phyloP scores from a whole-genome alignment of 2,797 vertebrate species.

The Cossypha niveicapilla region DNA sequence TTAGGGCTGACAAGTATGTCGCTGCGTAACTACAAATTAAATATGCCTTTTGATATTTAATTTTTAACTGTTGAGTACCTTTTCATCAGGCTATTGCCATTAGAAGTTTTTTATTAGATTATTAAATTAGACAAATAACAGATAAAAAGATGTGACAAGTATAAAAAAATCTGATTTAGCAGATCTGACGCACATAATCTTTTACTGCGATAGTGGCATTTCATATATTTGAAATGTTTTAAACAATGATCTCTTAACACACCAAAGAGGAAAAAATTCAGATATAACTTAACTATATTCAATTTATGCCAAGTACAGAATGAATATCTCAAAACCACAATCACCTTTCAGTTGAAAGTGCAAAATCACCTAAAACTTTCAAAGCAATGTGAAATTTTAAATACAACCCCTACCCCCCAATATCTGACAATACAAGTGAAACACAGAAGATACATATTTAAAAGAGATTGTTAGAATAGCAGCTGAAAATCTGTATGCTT shows the following conservation, averaged over 20 bases:
- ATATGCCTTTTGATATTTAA: slow-evolving; percentile 51
- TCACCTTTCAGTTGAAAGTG: neutral
- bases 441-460: neutral
- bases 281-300: neutral
- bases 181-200: slow-evolving; percentile 1
- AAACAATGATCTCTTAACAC: neutral
- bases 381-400: neutral
- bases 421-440: neutral
- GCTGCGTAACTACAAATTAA: slow-evolving; percentile 45
- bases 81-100: slow-evolving; percentile 40
- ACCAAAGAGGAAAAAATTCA: neutral
- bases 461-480: neutral
- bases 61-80: slow-evolving; percentile 46
- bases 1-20: slow-evolving; percentile 54
- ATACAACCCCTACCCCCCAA: neutral
- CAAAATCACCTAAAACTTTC: neutral
- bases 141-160: slow-evolving; percentile 55
- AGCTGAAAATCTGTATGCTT: neutral
- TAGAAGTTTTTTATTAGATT: slow-evolving; percentile 8
- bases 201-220: neutral
- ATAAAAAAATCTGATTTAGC: slow-evolving; percentile 15
- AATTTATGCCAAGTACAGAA: neutral
- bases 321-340: neutral
- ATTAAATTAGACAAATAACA: slow-evolving; percentile 34
- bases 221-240: slow-evolving; percentile 27